Evolutionary conservation across 2,113 vertebrate genomes (phyloP).

Genomic region (Thinocorus orbignyianus): DNA sequence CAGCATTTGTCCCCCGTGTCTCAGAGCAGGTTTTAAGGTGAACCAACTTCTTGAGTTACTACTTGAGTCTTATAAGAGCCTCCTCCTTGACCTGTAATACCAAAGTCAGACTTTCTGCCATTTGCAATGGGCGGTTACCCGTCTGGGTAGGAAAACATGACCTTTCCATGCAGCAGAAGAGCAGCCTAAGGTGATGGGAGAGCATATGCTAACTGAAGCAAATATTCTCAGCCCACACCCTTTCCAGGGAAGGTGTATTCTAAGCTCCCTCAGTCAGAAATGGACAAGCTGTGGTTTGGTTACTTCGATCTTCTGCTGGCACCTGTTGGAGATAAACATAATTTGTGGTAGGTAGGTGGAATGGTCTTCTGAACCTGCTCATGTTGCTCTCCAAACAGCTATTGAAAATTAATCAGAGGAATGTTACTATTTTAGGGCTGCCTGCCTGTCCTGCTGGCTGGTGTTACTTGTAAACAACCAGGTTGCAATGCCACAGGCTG

Average conservation of each 20-base stretch:
- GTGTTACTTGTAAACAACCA: not conserved
- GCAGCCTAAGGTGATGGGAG: not conserved
- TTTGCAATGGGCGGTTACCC: not conserved
- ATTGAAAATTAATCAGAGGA: not conserved
- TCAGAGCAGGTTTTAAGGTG: not conserved
- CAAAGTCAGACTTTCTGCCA: not conserved
- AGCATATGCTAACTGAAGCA: not conserved
- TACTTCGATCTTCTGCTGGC: not conserved
- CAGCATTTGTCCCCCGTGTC: rapidly evolving
- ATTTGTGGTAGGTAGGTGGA: not conserved
- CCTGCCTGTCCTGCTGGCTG: not conserved
- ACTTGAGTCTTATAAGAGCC: not conserved
- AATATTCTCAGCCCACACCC: not conserved
- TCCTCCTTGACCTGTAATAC: not conserved
- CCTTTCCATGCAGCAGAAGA: not conserved
- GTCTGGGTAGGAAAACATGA: not conserved
- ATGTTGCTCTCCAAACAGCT: not conserved
- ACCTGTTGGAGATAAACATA: not conserved
- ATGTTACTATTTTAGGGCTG: not conserved
- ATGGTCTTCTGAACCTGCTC: not conserved
- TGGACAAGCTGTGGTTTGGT: not conserved
- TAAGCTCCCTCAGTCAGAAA: not conserved
- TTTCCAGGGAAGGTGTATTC: not conserved
- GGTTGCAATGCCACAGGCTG: not conserved
- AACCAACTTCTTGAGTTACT: not conserved